Evolutionary conservation across 2,113 vertebrate species (phyloP).

Genomic region (Hemiprocne comata): DNA sequence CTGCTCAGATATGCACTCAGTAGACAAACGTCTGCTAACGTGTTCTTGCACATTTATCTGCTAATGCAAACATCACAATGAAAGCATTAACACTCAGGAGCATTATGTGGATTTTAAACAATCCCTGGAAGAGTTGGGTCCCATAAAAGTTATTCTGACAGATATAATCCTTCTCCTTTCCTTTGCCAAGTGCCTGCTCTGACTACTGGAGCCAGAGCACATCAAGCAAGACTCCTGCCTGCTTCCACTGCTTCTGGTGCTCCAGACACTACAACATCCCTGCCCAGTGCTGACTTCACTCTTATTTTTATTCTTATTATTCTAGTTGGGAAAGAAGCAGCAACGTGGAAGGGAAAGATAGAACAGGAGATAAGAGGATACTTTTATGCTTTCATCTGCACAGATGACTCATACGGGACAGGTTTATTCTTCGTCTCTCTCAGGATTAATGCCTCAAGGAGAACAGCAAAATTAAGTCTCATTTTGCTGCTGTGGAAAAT

Average conservation of each 20-base stretch:
- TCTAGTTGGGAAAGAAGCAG: conserved; percentile 25
- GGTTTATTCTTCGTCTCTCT: not conserved
- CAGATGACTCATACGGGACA: not conserved
- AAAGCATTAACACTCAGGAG: conserved; percentile 45
- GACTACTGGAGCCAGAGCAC: not conserved
- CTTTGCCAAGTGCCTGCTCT: conserved; percentile 39
- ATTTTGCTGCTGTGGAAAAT: not conserved
- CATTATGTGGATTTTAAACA: conserved; percentile 57
- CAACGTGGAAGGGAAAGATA: conserved; percentile 3
- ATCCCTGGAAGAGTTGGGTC: conserved; percentile 51
- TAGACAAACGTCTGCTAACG: conserved; percentile 40
- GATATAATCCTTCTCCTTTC: conserved; percentile 8
- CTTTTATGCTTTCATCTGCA: not conserved
- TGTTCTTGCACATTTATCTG: conserved; percentile 41
- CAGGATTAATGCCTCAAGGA: not conserved
- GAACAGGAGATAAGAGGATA: conserved; percentile 23
- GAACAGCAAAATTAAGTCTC: not conserved
- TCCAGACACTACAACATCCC: conserved; percentile 13
- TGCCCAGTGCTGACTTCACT: conserved; percentile 27
- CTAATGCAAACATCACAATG: conserved; percentile 5
- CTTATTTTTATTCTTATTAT: not conserved
- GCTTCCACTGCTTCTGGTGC: conserved; percentile 4
- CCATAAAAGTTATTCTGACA: conserved; percentile 58
- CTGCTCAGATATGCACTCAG: conserved; percentile 4
- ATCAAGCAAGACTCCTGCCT: not conserved